Conservation (phyloP, 2,113 vertebrate genomes). For the Onychorhynchus coronatus region DNA sequence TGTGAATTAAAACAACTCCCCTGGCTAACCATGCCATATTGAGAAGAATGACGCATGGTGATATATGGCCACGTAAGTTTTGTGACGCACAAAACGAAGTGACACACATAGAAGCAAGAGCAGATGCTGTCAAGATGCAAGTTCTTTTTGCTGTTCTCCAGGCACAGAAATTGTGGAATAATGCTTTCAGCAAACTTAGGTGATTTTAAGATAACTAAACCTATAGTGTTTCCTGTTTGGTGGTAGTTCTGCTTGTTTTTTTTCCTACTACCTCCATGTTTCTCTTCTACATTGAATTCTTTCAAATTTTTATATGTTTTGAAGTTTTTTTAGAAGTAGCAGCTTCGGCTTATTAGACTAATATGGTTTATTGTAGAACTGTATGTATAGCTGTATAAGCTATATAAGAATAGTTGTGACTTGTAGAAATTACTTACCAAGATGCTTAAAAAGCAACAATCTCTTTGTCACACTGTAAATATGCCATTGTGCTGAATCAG, state of each 20-base stretch:
- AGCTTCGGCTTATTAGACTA: neutral
- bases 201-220: neutral
- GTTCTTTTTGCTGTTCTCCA: neutral
- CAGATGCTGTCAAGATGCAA: neutral
- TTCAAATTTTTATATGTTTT: neutral
- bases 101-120: neutral
- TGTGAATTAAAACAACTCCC: neutral
- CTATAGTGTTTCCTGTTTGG: neutral
- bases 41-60: neutral
- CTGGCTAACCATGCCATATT: neutral
- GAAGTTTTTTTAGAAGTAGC: neutral
- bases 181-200: neutral
- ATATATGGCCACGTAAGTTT: neutral
- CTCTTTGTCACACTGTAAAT: neutral
- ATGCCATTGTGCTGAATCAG: constrained; percentile 15
- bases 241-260: fast-evolving
- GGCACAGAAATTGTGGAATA: neutral
- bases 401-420: neutral
- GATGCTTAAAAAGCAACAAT: neutral
- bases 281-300: neutral
- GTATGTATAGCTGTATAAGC: neutral
- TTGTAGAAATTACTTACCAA: neutral
- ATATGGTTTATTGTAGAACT: neutral
- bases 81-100: neutral
- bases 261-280: neutral